These are phyloP conservation scores for Porites rus DNA, from an alignment of 92 coral and sea anemone genomes.

Conservation along the genomic window DNA sequence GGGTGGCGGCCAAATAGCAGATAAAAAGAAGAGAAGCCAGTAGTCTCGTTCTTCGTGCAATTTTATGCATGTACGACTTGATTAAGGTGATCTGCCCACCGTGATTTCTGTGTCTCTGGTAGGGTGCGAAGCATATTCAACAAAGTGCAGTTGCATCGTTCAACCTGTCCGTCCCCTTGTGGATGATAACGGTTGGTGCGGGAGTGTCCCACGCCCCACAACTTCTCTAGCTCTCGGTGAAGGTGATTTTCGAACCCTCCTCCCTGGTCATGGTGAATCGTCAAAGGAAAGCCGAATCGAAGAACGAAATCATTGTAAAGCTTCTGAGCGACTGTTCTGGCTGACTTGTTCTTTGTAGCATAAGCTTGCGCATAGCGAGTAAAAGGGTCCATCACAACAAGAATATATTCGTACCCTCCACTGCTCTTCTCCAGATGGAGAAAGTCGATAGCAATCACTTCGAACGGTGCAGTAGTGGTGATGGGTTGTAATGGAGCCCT, in stretches of 20 bases:
- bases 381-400: constrained; percentile 19
- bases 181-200: neutral
- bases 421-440: constrained; percentile 12
- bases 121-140: neutral
- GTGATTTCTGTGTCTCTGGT: constrained; percentile 9
- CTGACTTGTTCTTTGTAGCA: constrained; percentile 13
- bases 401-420: constrained; percentile 20
- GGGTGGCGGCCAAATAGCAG: constrained; percentile 50
- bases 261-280: constrained; percentile 55
- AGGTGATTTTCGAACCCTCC: constrained; percentile 65
- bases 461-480: constrained; percentile 15
- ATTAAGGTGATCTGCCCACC: neutral
- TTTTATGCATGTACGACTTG: constrained; percentile 9
- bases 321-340: neutral
- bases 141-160: neutral
- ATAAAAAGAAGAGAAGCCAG: constrained; percentile 27
- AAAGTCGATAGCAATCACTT: constrained; percentile 18
- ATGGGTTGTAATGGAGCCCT: constrained; percentile 13
- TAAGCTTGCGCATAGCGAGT: constrained; percentile 17
- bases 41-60: constrained; percentile 44
- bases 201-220: constrained; percentile 45
- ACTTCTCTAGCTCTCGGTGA: constrained; percentile 40
- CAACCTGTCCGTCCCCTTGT: neutral
- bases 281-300: constrained; percentile 47
- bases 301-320: constrained; percentile 32